Evolutionary conservation across 1,140 invertebrate genomes (phyloP), one percentile per base, ranked within the genome.

Genomic region (Drosophila kikkawai): DNA sequence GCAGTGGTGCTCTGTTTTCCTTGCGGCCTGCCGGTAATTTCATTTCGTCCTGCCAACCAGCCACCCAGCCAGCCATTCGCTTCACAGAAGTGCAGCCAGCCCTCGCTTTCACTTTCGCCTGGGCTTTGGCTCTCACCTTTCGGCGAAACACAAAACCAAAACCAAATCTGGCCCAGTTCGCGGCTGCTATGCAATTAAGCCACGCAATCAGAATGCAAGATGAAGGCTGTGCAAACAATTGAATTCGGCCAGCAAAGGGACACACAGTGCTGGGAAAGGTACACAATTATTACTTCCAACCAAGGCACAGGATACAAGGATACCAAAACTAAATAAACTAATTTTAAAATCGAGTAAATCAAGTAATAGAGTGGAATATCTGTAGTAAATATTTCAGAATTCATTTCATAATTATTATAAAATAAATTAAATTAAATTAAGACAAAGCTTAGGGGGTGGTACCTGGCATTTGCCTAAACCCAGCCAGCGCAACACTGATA

Each of bases 131-230:
- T 55, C 53, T 26, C 51, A 70, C 69, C 69, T 78, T 75, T 64
- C 56, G 71, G 45, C 39, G 37, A 42, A 76, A 53, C 45, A 37
- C 51, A 58, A 48, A 63, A 56, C 36, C 44, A 56, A 71, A 70
- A 50, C 53, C 55, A 82, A 86, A 80, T 83, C 80, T 87, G 80
- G 60, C 64, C 57, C 75, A 86, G 48, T 68, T 67, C 37, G 36
- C 55, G 61, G 48, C 75, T 55, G 66, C 68, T 73, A 50, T 84
- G 84, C 84, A 88, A 88, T 88, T 88, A 90, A 90, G 85, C 85
- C 85, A 48, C 85, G 85, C 84, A 88, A 88, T 88, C 84, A 88
- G 85, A 88, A 88, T 88, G 85, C 84, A 88, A 88, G 85, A 88
- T 88, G 85, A 84, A 90, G 84, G 85, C 84, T 80, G 36, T 47